These are phyloP conservation scores for Spondyliosoma cantharus DNA, from an alignment of 2,797 vertebrate genomes.

Conservation along the genomic window DNA sequence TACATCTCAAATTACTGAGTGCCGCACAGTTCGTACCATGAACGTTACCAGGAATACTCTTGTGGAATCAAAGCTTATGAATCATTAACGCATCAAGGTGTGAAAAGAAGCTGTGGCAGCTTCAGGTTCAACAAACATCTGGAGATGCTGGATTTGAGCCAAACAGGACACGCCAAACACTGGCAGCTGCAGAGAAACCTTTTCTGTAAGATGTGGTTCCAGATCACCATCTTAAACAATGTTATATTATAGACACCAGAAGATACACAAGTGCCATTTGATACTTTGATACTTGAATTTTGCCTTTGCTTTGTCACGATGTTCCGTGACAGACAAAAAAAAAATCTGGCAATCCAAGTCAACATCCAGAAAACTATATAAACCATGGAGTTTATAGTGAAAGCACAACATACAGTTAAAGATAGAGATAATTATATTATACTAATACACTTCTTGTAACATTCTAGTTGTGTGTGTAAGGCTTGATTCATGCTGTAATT, in stretches of 20 bases:
- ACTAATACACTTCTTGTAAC: neutral
- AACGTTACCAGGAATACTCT: conserved; percentile 10
- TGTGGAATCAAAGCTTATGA: conserved; percentile 50
- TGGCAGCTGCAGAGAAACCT: conserved; percentile 17
- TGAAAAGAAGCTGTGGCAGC: conserved; percentile 64
- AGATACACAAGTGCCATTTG: neutral
- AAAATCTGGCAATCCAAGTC: neutral
- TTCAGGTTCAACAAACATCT: conserved; percentile 68
- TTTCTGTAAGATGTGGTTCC: neutral
- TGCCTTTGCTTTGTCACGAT: neutral
- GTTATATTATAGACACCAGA: neutral
- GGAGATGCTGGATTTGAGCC: conserved; percentile 65
- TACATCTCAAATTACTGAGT: neutral
- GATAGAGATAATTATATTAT: neutral
- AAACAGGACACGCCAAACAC: conserved; percentile 49
- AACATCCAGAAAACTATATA: neutral
- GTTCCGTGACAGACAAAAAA: neutral
- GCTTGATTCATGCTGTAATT: neutral
- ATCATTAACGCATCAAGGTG: conserved; percentile 60
- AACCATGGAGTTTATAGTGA: neutral
- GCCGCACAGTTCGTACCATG: neutral
- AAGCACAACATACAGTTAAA: neutral
- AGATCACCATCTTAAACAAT: neutral
- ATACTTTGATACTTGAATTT: neutral
- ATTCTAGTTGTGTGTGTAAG: neutral